Base-by-base conservation (phyloP, 1,140 invertebrate species). In the Pachypeltis micranthus region DNA sequence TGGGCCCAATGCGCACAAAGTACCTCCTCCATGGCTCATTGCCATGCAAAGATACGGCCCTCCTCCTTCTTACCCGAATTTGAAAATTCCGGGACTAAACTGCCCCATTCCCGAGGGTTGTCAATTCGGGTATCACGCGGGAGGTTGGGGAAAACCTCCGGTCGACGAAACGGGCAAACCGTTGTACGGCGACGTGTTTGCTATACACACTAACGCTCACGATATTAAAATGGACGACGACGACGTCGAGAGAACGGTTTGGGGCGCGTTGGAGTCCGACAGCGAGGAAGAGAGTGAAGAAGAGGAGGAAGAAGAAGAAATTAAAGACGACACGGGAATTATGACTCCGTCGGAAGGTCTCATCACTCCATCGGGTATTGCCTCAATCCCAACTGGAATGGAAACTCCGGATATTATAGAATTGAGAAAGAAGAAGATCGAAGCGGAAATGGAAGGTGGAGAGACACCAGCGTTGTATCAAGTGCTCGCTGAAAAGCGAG, bases 21-120 rank as follows among this genome's bases (percentile, higher is more conserved):
- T 93, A 62, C 97, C 97, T 7, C 97, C 97, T 2, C 97, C 97
- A 27, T 99, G 97, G 97, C 77, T 99, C 24, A 99, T 99, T 77
- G 97, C 97, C 2, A 99, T 99, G 87, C 97, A 99, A 76, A 84
- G 96, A 67, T 99, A 99, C 76, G 97, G 97, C 0, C 97, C 97
- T 3, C 97, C 97, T 2, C 97, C 97, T 0, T 98, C 93, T 44
- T 99, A 99, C 78, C 97, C 97, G 1, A 98, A 97, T 78, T 77
- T 99, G 0, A 98, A 98, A 76, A 96, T 99, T 71, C 91, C 96
- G 12, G 87, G 74, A 39, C 78, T 99, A 1, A 96, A 96, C 76
- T 91, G 91, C 14, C 90, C 92, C 0, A 95, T 96, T 71, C 94
- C 94, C 1, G 93, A 98, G 68, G 88, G 90, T 4, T 98, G 96